Conservation (phyloP, 2,797 vertebrate species). For the Telmatherina bonti region DNA sequence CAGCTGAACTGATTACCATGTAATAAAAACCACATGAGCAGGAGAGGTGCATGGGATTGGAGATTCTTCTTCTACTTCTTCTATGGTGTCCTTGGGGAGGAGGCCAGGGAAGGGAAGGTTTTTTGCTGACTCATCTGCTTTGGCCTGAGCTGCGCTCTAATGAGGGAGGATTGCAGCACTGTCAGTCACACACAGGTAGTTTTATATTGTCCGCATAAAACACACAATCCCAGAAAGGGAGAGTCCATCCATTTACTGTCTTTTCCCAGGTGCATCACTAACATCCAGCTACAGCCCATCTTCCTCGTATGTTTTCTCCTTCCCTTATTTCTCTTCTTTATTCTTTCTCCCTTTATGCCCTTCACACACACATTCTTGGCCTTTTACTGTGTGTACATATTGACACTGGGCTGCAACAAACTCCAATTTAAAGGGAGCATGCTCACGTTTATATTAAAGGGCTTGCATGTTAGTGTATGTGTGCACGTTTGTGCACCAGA, state of each 20-base stretch:
- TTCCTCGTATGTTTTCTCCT: not conserved
- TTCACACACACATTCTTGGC: not conserved
- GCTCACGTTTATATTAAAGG: conserved; percentile 49
- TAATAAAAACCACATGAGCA: conserved; percentile 58
- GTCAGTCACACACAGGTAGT: conserved; percentile 33
- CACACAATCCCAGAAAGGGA: conserved; percentile 8
- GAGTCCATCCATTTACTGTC: conserved; percentile 10
- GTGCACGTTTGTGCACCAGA: conserved; percentile 9
- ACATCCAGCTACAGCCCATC: not conserved
- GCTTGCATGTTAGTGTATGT: conserved; percentile 3
- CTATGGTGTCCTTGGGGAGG: conserved; percentile 46
- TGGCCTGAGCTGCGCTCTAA: conserved; percentile 53
- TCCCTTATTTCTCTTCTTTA: not conserved
- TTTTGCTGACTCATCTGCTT: conserved; percentile 64
- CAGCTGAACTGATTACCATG: conserved; percentile 37
- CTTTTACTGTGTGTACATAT: conserved; percentile 35
- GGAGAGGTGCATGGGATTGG: conserved; percentile 15
- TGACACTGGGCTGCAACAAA: conserved; percentile 29
- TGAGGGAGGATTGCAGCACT: conserved; percentile 41
- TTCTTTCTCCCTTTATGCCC: not conserved
- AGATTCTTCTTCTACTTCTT: conserved; percentile 30
- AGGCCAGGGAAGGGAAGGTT: not conserved
- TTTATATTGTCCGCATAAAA: conserved; percentile 10
- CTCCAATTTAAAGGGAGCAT: conserved; percentile 58
- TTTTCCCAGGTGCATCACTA: conserved; percentile 25